phyloP scores from a whole-genome alignment of 2,888 invertebrate species.

The Callosobruchus maculatus region DNA sequence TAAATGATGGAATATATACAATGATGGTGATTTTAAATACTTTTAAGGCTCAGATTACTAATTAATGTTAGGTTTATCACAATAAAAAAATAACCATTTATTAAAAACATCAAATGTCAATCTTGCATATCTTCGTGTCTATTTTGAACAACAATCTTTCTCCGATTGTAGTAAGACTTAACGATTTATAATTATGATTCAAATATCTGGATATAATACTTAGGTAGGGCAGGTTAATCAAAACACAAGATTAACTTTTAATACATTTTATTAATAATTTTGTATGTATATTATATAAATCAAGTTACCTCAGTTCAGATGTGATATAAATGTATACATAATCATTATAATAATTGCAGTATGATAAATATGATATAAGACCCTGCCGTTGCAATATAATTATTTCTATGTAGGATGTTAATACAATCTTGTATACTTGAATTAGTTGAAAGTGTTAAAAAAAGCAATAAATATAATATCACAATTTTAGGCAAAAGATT shows the following conservation, averaged over 20 bases:
- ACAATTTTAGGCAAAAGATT: not conserved
- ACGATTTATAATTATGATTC: no score
- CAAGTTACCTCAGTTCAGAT: not conserved
- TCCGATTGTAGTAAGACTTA: no score
- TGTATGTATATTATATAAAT: not conserved
- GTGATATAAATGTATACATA: not conserved
- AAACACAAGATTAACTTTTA: not conserved
- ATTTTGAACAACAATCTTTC: no score
- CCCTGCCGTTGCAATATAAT: not conserved
- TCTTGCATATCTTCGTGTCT: no score
- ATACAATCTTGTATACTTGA: not conserved
- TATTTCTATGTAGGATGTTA: not conserved
- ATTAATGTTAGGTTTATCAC: no score
- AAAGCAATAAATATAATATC: not conserved
- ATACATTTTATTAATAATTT: not conserved
- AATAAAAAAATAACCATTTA: no score
- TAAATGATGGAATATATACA: no score
- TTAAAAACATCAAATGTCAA: no score
- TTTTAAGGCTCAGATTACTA: no score
- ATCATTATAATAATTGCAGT: not conserved
- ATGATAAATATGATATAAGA: not conserved
- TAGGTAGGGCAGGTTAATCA: not conserved
- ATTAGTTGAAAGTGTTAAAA: not conserved
- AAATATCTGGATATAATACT: no score
- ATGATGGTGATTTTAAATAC: no score